Evolutionary conservation across 2,113 vertebrate genomes (phyloP).

Genomic region (Ciconia maguari): DNA sequence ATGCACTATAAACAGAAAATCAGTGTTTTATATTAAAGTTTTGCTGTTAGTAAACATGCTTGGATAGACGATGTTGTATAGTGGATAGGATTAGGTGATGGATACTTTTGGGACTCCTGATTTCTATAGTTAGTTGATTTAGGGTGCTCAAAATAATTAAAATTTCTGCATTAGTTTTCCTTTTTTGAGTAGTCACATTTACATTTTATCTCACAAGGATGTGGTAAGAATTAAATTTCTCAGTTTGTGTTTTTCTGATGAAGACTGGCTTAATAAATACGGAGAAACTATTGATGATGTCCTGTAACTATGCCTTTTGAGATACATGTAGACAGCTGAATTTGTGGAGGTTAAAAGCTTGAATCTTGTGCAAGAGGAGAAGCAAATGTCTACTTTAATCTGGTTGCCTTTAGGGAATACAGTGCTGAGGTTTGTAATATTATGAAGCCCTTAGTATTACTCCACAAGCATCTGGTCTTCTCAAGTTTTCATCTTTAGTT

Average conservation of each 20-base stretch:
- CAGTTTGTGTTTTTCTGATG: constrained; percentile 17
- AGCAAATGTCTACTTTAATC: not conserved
- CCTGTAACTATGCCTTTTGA: not conserved
- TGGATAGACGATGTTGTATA: not conserved
- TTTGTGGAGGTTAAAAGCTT: not conserved
- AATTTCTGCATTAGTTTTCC: not conserved
- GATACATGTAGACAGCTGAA: not conserved
- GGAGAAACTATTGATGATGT: not conserved
- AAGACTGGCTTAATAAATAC: not conserved
- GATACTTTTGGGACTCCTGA: not conserved
- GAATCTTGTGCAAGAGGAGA: not conserved
- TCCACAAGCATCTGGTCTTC: not conserved
- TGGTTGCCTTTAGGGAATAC: not conserved
- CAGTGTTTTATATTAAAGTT: not conserved
- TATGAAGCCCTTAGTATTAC: not conserved
- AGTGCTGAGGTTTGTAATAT: not conserved
- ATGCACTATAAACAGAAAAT: not conserved
- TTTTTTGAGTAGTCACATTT: not conserved
- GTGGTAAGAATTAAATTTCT: not conserved
- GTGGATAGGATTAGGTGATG: too few relatives aligned
- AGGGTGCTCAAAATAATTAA: not conserved
- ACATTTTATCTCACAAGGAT: not conserved
- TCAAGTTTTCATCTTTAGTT: not conserved
- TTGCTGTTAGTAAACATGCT: not conserved
- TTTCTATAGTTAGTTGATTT: not conserved